Evolutionary conservation across 37 sponge, comb jelly and placozoan species (phyloP).

Genomic region (Spongilla lacustris): DNA sequence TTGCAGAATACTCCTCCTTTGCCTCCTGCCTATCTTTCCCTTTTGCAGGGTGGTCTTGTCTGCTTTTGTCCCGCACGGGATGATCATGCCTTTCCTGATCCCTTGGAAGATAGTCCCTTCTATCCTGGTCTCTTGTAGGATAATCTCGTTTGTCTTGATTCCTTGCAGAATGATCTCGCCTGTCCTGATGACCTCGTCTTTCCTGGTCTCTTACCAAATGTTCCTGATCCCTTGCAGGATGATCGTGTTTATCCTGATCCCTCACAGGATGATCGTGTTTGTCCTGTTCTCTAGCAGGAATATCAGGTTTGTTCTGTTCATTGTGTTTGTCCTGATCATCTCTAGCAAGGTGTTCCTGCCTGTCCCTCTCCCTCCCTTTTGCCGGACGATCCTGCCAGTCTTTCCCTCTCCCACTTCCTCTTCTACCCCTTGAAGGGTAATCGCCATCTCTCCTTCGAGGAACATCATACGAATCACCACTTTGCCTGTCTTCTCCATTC

Average conservation of each 20-base stretch:
- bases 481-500: conserved; percentile 1
- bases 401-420: neutral
- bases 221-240: neutral
- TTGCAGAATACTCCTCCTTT: neutral
- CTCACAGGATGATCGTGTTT: neutral
- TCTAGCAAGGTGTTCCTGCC: neutral
- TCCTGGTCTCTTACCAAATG: neutral
- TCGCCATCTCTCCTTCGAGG: neutral
- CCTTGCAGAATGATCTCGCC: neutral
- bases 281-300: neutral
- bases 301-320: no score
- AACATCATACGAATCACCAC: neutral
- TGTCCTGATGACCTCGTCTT: neutral
- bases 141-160: neutral
- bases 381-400: neutral
- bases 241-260: neutral
- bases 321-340: neutral
- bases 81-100: neutral
- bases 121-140: no score
- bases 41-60: neutral
- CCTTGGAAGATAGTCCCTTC: neutral
- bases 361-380: conserved; percentile 23
- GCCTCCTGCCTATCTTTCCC: conserved; percentile 3
- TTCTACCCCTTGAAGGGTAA: neutral
- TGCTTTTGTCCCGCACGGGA: neutral